Conservation (phyloP, 2,113 vertebrate species). For the Odobenus rosmarus region DNA sequence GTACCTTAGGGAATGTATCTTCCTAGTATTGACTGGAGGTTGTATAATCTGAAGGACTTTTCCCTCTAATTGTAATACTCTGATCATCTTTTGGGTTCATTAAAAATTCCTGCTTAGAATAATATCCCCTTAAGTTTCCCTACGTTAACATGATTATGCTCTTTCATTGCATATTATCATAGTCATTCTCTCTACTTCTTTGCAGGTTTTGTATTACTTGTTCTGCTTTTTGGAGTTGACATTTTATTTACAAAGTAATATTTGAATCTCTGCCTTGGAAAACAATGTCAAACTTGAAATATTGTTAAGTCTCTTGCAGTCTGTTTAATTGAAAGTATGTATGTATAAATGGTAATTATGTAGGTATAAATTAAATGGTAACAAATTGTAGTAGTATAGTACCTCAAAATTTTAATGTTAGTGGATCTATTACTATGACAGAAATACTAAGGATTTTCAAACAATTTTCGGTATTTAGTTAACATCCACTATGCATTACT, state of each 20-base stretch:
- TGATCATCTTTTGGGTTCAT: not conserved
- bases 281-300: not conserved
- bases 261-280: not conserved
- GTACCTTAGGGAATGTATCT: not conserved
- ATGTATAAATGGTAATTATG: not conserved
- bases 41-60: not conserved
- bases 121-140: not conserved
- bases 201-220: not conserved
- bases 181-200: not conserved
- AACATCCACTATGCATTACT: not conserved
- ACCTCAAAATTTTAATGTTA: not conserved
- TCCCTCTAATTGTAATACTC: not conserved
- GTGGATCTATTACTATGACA: not conserved
- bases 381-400: not conserved
- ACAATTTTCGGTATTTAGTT: not conserved
- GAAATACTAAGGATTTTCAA: not conserved
- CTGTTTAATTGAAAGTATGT: not conserved
- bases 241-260: not conserved
- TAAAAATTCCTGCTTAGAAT: not conserved
- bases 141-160: not conserved
- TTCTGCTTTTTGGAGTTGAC: not conserved
- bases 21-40: not conserved
- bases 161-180: not conserved
- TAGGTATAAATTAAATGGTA: not conserved
- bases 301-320: not conserved